Evolutionary conservation across 92 coral and sea anemone species (phyloP).

Genomic region (Palythoa heliodiscus): DNA sequence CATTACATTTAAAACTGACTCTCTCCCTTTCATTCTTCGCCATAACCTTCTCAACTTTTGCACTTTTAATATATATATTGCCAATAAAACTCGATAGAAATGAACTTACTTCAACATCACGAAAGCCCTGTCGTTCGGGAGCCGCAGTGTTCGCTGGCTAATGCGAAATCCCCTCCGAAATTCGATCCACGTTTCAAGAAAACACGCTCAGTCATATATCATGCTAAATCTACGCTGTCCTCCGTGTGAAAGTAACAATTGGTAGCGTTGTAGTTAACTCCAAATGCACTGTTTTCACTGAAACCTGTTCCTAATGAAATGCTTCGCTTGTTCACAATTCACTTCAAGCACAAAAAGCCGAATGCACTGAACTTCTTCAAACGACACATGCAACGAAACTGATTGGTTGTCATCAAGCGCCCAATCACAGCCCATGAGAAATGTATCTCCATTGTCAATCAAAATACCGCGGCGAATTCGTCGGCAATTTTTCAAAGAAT

Average conservation of each 20-base stretch:
- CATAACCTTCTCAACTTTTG: slow-evolving; percentile 35
- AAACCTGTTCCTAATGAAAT: slow-evolving; percentile 33
- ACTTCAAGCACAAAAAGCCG: slow-evolving; percentile 41
- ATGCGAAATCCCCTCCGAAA: slow-evolving; percentile 46
- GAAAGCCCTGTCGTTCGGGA: slow-evolving; percentile 39
- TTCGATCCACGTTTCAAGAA: slow-evolving; percentile 35
- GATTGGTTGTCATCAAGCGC: slow-evolving; percentile 88
- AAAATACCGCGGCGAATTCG: slow-evolving; percentile 68
- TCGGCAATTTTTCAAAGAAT: slow-evolving; percentile 50
- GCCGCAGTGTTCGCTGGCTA: slow-evolving; percentile 22
- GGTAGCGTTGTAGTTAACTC: neutral
- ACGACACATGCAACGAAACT: slow-evolving; percentile 90
- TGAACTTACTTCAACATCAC: slow-evolving; percentile 83
- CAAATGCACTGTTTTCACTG: slow-evolving; percentile 29
- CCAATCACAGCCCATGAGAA: slow-evolving; percentile 81
- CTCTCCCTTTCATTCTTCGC: slow-evolving; percentile 6
- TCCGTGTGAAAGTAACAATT: neutral
- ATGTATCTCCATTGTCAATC: slow-evolving; percentile 92
- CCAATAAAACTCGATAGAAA: slow-evolving; percentile 51
- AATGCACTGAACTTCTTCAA: slow-evolving; percentile 39
- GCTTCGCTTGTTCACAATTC: slow-evolving; percentile 42
- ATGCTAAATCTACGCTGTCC: slow-evolving; percentile 18
- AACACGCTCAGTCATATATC: slow-evolving; percentile 44
- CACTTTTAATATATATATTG: slow-evolving; percentile 57
- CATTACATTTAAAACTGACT: slow-evolving; percentile 9